Conservation (phyloP, 1,140 invertebrate species). For the Heliconius himera region DNA sequence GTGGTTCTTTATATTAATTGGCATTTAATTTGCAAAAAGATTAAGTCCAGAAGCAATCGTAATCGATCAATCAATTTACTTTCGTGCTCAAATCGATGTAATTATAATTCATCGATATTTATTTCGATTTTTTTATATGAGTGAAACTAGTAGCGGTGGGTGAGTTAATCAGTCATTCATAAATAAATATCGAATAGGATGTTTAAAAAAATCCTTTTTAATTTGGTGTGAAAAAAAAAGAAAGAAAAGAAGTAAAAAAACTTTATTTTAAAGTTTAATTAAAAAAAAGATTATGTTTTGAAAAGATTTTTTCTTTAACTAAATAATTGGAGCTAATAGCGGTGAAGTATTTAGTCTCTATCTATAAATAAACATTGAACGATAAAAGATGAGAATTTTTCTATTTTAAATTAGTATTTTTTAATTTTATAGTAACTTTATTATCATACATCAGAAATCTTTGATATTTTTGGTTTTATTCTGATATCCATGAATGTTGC, state of each 20-base stretch:
- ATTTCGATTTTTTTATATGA: background rate
- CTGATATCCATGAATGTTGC: no score
- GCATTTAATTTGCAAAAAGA: conserved; percentile 17
- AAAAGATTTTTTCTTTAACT: no score
- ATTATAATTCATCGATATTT: conserved; percentile 10
- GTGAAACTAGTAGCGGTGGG: background rate
- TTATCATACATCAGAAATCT: no score
- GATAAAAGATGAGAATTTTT: background rate
- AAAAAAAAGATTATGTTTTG: no score
- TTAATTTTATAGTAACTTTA: background rate
- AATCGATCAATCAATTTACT: conserved; percentile 19
- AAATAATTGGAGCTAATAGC: no score
- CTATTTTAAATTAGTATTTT: background rate
- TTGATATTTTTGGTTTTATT: no score
- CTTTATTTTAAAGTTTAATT: no score
- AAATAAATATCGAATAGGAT: background rate
- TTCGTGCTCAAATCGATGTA: background rate
- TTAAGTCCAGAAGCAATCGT: conserved; percentile 14
- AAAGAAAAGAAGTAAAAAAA: no score
- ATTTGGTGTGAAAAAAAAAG: no score
- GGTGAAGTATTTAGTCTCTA: no score
- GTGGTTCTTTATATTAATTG: background rate
- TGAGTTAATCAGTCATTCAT: background rate
- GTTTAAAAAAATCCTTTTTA: no score
- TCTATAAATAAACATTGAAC: background rate